Percentiles rank a stretch among this genome's conserved stretches.
These are phyloP conservation scores for Thymelicus acteon DNA, from an alignment of 2,888 invertebrate genomes.

Conservation along the genomic window DNA sequence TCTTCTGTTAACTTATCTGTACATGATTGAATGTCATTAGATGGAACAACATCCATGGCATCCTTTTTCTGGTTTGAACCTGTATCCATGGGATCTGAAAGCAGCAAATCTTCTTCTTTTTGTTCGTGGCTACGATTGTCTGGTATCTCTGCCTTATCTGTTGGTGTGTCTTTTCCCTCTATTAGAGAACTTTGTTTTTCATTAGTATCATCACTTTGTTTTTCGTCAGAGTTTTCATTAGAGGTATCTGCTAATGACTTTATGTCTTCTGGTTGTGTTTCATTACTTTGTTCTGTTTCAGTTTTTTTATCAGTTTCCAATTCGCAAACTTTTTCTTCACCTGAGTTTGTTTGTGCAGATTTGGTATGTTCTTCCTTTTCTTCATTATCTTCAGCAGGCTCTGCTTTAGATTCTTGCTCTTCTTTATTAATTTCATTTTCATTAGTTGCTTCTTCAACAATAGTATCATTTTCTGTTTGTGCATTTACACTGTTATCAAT, in stretches of 20 bases:
- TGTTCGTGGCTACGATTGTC: conserved; percentile 30
- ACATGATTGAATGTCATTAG: neutral
- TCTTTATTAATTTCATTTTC: neutral
- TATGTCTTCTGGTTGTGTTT: conserved; percentile 1
- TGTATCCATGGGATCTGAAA: conserved; percentile 21
- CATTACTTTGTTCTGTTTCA: conserved; percentile 20
- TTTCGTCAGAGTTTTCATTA: conserved; percentile 8
- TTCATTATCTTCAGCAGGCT: neutral
- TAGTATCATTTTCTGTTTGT: conserved; percentile 1
- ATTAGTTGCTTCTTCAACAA: neutral
- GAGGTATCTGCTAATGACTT: neutral
- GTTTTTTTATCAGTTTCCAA: conserved; percentile 17
- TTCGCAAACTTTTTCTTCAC: neutral
- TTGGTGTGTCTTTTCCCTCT: conserved; percentile 5
- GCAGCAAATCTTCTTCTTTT: conserved; percentile 27
- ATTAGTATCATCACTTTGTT: neutral
- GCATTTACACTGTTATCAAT: conserved; percentile 7
- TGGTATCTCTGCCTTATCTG: conserved; percentile 15
- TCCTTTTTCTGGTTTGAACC: neutral
- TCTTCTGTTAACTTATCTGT: conserved; percentile 15
- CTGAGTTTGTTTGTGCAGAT: neutral
- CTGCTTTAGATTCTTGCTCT: neutral
- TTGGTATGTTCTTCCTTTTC: neutral
- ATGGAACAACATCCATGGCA: neutral
- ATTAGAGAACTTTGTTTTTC: neutral